phyloP scores from a whole-genome alignment of 2,797 vertebrate genomes.

The Phalloptychus januarius region DNA sequence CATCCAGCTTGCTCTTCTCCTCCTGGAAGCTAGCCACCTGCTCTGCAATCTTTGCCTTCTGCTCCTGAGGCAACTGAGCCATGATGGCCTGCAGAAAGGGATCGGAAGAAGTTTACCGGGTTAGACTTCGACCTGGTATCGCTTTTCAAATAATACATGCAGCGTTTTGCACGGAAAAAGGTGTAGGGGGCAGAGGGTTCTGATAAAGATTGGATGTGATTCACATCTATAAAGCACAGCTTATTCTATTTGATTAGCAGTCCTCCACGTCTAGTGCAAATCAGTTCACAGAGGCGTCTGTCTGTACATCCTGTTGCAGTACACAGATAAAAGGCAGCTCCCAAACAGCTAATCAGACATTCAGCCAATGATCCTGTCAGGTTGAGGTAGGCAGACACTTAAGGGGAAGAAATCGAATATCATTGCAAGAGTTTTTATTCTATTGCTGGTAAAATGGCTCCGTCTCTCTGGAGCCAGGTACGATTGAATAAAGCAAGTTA shows the following conservation, averaged over 20 bases:
- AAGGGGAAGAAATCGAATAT: slow-evolving; percentile 57
- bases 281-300: slow-evolving; percentile 33
- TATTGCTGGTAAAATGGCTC: slow-evolving; percentile 55
- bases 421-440: slow-evolving; percentile 35
- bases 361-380: slow-evolving; percentile 41
- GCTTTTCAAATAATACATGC: neutral
- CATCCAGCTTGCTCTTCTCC: slow-evolving; percentile 98
- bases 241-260: slow-evolving; percentile 49
- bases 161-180: slow-evolving; percentile 6
- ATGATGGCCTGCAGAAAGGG: slow-evolving; percentile 90
- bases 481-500: slow-evolving; percentile 33
- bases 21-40: slow-evolving; percentile 99
- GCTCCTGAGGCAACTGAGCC: slow-evolving; percentile 97
- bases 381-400: slow-evolving; percentile 34
- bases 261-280: slow-evolving; percentile 39
- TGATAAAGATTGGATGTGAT: neutral
- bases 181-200: neutral
- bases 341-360: slow-evolving; percentile 50
- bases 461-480: slow-evolving; percentile 42
- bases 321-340: slow-evolving; percentile 41
- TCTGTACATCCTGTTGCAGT: slow-evolving; percentile 30
- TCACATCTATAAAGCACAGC: neutral
- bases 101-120: slow-evolving; percentile 30
- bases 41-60: slow-evolving; percentile 98
- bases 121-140: slow-evolving; percentile 44